Evolutionary conservation across 2,888 invertebrate species (phyloP).

Genomic region (Cecidostiba fungosa): DNA sequence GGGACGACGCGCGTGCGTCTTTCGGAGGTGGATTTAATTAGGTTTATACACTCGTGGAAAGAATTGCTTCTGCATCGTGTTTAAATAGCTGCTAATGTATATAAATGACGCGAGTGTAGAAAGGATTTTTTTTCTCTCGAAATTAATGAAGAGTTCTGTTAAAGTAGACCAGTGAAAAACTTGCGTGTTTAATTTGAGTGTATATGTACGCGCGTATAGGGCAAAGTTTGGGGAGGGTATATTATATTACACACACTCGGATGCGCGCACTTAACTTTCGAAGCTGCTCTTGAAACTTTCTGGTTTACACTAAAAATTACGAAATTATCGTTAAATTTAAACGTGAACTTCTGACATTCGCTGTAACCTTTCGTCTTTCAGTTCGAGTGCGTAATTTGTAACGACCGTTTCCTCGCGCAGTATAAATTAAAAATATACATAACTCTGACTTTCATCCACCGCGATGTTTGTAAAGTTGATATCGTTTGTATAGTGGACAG

Average conservation of each 20-base stretch:
- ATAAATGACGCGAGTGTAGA: background rate
- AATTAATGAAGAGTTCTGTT: too few relatives aligned
- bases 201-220: background rate
- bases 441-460: too few relatives aligned
- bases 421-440: too few relatives aligned
- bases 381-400: background rate
- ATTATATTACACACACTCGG: background rate
- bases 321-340: background rate
- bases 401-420: too few relatives aligned
- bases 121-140: background rate
- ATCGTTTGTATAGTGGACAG: too few relatives aligned
- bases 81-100: background rate
- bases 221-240: background rate
- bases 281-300: background rate
- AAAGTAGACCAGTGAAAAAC: background rate
- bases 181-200: background rate
- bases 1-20: background rate
- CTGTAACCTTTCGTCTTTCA: background rate
- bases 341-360: background rate
- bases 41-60: background rate
- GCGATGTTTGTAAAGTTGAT: background rate
- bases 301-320: background rate
- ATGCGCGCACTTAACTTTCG: background rate
- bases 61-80: background rate
- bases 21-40: slow-evolving; percentile 3